Evolutionary conservation across 2,113 vertebrate species (phyloP), one percentile per base, ranked within the genome.

Genomic region (Myotis brandtii): DNA sequence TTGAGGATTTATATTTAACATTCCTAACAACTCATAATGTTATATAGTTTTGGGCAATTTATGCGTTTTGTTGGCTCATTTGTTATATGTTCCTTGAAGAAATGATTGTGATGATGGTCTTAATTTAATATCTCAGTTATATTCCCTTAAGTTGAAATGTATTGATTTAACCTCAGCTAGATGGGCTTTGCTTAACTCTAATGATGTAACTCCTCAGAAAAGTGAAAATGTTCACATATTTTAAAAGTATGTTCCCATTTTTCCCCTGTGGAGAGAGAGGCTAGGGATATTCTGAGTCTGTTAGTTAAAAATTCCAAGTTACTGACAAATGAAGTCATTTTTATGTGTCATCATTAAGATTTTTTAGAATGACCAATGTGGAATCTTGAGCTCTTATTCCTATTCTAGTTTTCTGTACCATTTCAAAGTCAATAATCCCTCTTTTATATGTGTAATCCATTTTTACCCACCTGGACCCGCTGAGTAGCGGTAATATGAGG

Each of bases 1-100:
- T 59, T 90, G 56, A 90, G 87, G 50, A 92, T 54, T 89, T 94
- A 37, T 59, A 67, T 87, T 87, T 73, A 92, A 27, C 92, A 75
- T 80, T 76, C 18, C 10, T 89, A 89, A 76, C 20, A 95, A 21
- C 84, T 89, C 37, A 67, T 82, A 70, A 23, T 93, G 21, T 73
- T 91, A 21, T 43, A 32, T 95, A 13, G 12, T 86, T 91, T 95
- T 5, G 40, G 67, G 12, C 3, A 64, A 5, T 46, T 72, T 90
- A 34, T 84, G 30, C 72, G 23, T 93, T 97, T 95, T 91, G 25
- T 21, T 92, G 43, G 13, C 43, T 93, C 30, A 50, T 76, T 84
- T 95, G 9, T 83, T 79, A 48, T 11, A 52, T 70, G 10, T 66
- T 75, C n/a, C 79, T 89, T 86, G 27, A 80, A 91, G 52, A 84